Evolutionary conservation across 2,113 vertebrate genomes (phyloP).

Genomic region (Heterotilapia buettikoferi): DNA sequence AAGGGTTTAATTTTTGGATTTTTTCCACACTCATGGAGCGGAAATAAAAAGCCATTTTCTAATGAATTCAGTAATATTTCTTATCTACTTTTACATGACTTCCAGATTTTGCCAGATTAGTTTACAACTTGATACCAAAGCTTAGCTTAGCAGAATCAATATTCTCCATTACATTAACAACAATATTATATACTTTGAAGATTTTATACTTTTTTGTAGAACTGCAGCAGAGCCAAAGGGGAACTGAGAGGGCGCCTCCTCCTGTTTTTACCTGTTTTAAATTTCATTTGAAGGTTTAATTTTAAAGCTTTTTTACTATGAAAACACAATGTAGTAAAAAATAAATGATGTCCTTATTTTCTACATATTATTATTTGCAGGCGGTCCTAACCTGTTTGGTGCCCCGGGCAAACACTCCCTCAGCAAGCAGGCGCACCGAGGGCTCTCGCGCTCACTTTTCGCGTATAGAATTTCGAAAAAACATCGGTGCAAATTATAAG

Average conservation of each 20-base stretch:
- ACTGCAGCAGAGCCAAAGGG: neutral
- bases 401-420: no score
- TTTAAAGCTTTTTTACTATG: neutral
- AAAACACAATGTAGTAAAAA: neutral
- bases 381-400: no score
- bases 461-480: no score
- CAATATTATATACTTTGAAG: neutral
- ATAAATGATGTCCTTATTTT: neutral
- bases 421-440: no score
- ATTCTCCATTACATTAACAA: neutral
- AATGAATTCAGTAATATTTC: neutral
- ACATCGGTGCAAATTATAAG: no score
- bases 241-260: rapidly evolving
- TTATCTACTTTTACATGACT: neutral
- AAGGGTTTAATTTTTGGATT: neutral
- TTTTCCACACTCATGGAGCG: neutral
- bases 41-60: neutral
- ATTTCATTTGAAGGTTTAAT: neutral
- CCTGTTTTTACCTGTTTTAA: neutral
- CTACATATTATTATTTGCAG: no score
- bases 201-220: neutral
- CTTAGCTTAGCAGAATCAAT: neutral
- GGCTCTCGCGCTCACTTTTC: no score
- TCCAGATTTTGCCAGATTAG: neutral
- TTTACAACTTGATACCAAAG: neutral